These are phyloP conservation scores for Nanorana parkeri DNA, from an alignment of 2,113 vertebrate genomes.

Conservation along the genomic window DNA sequence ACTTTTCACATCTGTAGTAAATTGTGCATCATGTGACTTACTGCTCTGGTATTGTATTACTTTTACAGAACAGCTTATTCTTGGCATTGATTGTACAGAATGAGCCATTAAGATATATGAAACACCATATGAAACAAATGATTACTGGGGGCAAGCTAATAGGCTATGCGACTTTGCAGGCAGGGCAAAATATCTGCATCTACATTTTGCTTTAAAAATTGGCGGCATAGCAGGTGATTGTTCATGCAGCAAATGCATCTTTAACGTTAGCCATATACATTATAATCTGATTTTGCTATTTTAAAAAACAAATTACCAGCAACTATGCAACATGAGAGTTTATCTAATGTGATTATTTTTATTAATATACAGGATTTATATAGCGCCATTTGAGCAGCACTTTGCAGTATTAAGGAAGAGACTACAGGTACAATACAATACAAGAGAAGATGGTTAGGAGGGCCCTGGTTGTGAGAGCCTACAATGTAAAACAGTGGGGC, in stretches of 20 bases:
- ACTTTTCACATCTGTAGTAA: constrained; percentile 45
- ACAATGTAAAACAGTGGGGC: too few relatives aligned
- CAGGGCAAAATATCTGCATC: not conserved
- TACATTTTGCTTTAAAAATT: constrained; percentile 10
- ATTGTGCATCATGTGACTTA: constrained; percentile 31
- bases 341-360: too few relatives aligned
- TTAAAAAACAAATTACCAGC: too few relatives aligned
- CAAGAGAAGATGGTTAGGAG: too few relatives aligned
- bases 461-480: too few relatives aligned
- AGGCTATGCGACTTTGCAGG: not conserved
- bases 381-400: too few relatives aligned
- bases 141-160: constrained; percentile 10
- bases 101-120: constrained; percentile 31
- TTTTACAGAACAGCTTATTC: constrained; percentile 38
- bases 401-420: too few relatives aligned
- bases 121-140: constrained; percentile 28
- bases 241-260: too few relatives aligned
- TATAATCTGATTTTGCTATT: too few relatives aligned
- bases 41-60: constrained; percentile 23
- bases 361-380: too few relatives aligned
- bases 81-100: constrained; percentile 25
- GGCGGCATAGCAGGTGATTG: not conserved
- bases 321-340: too few relatives aligned
- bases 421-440: too few relatives aligned
- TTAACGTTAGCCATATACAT: not conserved